phyloP scores from a whole-genome alignment of 1,140 invertebrate species.

The Macrobrachium nipponense region DNA sequence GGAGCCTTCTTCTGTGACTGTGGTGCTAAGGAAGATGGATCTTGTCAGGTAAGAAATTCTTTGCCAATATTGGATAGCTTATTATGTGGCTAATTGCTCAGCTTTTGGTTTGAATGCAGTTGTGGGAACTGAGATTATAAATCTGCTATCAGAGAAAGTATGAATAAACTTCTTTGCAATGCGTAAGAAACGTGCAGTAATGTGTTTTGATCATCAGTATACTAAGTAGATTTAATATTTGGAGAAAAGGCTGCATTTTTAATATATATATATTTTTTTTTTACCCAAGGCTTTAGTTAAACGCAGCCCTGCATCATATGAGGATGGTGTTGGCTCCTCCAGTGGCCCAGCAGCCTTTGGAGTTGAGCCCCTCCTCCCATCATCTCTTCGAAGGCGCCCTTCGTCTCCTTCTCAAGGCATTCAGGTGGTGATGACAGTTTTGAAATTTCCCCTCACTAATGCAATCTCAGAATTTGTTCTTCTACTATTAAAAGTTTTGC shows the following conservation, averaged over 20 bases:
- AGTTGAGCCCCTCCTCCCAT: slow-evolving; percentile 69
- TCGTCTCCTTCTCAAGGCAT: slow-evolving; percentile 72
- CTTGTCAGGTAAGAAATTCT: slow-evolving; percentile 71
- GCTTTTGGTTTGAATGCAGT: too few species aligned
- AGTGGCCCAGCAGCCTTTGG: slow-evolving; percentile 68
- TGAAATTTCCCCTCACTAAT: too few species aligned
- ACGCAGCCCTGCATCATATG: slow-evolving; percentile 74
- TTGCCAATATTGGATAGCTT: not conserved
- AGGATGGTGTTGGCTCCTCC: slow-evolving; percentile 60
- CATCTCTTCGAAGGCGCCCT: slow-evolving; percentile 78
- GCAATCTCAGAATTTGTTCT: too few species aligned
- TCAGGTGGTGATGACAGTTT: slow-evolving; percentile 34
- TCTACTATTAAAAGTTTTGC: too few species aligned
- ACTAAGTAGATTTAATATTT: not conserved
- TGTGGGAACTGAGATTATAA: too few species aligned
- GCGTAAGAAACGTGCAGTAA: too few species aligned
- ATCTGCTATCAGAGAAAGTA: too few species aligned
- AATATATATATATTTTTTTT: not conserved
- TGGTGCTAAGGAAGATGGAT: slow-evolving; percentile 92
- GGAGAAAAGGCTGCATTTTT: not conserved
- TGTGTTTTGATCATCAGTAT: too few species aligned
- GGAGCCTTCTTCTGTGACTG: slow-evolving; percentile 99
- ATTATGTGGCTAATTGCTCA: not conserved
- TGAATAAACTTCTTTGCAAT: too few species aligned
- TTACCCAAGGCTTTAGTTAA: slow-evolving; percentile 77